A percentile compares a stretch with the other conserved stretches of the same genome.
Conservation (phyloP, 2,797 vertebrate genomes). For the Poecilia velifera region DNA sequence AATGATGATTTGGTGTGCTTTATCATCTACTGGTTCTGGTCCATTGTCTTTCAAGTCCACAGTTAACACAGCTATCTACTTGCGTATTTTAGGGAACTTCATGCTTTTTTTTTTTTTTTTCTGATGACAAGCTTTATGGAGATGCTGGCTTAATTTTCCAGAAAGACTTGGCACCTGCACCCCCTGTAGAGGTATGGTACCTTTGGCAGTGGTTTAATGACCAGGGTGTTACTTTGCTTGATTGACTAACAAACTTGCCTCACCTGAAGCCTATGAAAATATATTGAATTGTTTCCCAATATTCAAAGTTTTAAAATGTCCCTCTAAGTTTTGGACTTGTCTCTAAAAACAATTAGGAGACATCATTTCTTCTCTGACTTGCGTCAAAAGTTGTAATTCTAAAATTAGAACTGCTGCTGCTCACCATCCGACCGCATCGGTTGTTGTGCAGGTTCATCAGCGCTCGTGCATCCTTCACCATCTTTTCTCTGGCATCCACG, state of each 20-base stretch:
- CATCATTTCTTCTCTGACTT: neutral
- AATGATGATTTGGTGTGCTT: neutral
- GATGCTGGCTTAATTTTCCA: neutral
- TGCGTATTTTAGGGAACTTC: neutral
- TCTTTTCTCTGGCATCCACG: constrained; percentile 94
- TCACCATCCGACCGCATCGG: constrained; percentile 95
- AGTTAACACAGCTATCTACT: neutral
- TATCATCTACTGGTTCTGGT: neutral
- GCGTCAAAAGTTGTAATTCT: neutral
- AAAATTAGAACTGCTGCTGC: constrained; percentile 45
- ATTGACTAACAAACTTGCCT: neutral
- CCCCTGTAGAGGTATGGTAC: neutral
- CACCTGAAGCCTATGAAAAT: neutral
- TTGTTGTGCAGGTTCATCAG: constrained; percentile 99
- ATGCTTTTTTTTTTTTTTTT: neutral
- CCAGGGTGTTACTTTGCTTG: neutral
- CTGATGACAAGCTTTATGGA: neutral
- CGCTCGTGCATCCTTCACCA: constrained; percentile 92
- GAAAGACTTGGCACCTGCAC: neutral
- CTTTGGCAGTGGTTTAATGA: neutral
- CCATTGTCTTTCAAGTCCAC: neutral
- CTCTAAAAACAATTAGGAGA: neutral
- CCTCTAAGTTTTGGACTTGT: neutral
- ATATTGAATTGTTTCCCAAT: neutral
- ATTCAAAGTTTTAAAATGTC: neutral